Evolutionary conservation across 2,888 invertebrate species (phyloP), one percentile per base, ranked within the genome.

Genomic region (Chrysodeixis includens): DNA sequence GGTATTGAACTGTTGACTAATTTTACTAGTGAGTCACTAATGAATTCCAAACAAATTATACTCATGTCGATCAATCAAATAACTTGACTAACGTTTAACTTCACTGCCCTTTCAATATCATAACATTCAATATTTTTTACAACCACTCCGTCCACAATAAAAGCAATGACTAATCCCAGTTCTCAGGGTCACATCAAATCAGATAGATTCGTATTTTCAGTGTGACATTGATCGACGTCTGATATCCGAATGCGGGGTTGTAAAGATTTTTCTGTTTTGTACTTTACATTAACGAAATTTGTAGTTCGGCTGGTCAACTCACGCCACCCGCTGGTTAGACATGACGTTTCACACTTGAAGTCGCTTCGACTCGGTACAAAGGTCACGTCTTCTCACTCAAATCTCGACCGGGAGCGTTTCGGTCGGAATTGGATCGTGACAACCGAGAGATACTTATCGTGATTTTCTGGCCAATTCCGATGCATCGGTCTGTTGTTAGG

Each of bases 331-430:
- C 94, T 94, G 94, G 83, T 88, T 83, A 79, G 87, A 90, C 93
- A 91, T 89, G 91, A 86, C 90, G 90, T 85, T 95, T 95, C 93
- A 95, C 95, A 95, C 94, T 94, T 88, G 87, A 85, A 88, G 89
- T 86, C 86, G 83, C 82, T 85, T 88, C 88, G 84, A 89, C 83
- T 83, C 84, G 82, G 88, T 81, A 85, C 88, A 93, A 85, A 92
- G 94, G 94, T 94, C 94, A 93, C 91, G 93, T 92, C 92, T 90
- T 87, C 90, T 94, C 93, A 94, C 94, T 94, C 93, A 93, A 92
- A 89, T 83, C 89, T 89, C 90, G 88, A 88, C 90, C 93, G 84
- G 94, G 91, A 94, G 93, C 92, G 91, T 89, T 91, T 87, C 90
- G 88, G 83, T 87, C 87, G 87, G 88, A 92, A 94, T 94, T 92